Base-by-base conservation (phyloP, 2,113 vertebrate species). In the Ctenodactylus gundi region DNA sequence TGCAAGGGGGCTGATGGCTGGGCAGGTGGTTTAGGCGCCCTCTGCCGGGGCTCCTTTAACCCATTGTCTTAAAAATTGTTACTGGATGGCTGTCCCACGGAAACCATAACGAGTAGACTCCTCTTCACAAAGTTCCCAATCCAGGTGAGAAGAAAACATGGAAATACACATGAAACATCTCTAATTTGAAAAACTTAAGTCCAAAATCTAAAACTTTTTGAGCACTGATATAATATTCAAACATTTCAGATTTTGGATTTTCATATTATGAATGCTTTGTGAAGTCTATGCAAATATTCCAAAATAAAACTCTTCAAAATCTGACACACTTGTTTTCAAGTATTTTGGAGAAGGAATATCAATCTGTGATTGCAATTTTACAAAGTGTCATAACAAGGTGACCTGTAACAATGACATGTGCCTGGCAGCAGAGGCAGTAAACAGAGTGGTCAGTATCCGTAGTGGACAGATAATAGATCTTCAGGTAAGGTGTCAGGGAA, bases 71-170 rank as follows among this genome's bases (percentile, higher is more conserved):
- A 82, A 83, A 49, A 25, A 83, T 51, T 67, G 82, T 55, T 18
- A 34, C 44, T 77, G 23, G 67, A 65, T 39, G 31, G 58, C 41
- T 65, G 2, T 90, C 65, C 53, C n/a, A 20, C 29, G 82, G 27
- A 88, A 95, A 95, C 94, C 39, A 29, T 73, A 51, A 83, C 44
- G 75, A 94, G 94, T 70, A 17, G 34, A 57, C 83, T 70, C 88
- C 21, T 70, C 82, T 57, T 55, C 55, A 88, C 49, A 92, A 85
- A 96, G 9, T 53, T 90, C 25, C 68, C 68, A 82, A 87, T 94
- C 20, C 17, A 58, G 25, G 60, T 87, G 55, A 13, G 73, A 36
- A 7, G 41, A 57, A 41, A 83, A 73, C 23, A 55, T 14, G 15
- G 34, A n/a, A 73, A 62, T 41, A 51, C 6, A 62, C 23, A 62